Evolutionary conservation across 2,113 vertebrate genomes (phyloP).

Genomic region (Bambusicola thoracicus): DNA sequence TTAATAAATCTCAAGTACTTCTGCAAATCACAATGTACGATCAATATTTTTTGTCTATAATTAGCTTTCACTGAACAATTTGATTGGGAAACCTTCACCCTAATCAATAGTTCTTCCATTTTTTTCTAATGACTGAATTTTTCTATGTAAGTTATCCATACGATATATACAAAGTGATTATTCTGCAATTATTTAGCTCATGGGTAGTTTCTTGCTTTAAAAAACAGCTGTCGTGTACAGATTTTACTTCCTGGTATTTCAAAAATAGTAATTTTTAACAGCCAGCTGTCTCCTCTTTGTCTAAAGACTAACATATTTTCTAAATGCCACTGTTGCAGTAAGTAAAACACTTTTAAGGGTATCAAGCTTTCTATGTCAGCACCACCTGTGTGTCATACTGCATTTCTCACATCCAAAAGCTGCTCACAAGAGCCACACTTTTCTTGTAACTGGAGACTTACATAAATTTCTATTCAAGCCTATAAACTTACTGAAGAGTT

Average conservation of each 20-base stretch:
- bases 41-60: neutral
- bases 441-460: neutral
- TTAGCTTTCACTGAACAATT: neutral
- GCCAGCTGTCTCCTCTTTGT: neutral
- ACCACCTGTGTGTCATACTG: neutral
- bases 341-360: neutral
- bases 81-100: neutral
- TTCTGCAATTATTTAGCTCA: neutral
- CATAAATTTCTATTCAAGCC: neutral
- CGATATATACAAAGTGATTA: neutral
- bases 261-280: neutral
- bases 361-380: neutral
- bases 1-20: slow-evolving; percentile 12
- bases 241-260: neutral
- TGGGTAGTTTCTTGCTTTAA: neutral
- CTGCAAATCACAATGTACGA: neutral
- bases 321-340: neutral
- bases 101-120: neutral
- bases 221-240: neutral
- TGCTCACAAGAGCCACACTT: neutral
- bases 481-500: neutral
- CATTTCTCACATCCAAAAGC: neutral
- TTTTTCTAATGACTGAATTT: neutral
- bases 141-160: neutral
- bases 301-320: neutral